phyloP scores from a whole-genome alignment of 2,113 vertebrate genomes.

The Micromys minutus region DNA sequence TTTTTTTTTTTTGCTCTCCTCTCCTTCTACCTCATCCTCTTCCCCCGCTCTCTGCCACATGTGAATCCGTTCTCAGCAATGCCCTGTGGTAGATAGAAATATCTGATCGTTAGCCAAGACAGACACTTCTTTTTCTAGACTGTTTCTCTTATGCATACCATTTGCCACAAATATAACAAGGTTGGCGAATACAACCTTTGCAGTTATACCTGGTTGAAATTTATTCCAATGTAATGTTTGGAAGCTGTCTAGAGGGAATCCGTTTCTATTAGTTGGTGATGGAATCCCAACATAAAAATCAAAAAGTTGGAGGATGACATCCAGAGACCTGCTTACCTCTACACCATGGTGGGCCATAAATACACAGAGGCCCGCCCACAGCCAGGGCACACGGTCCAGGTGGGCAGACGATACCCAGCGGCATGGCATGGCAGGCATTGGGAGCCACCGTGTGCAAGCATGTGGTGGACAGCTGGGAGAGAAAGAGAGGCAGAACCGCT shows the following conservation, averaged over 20 bases:
- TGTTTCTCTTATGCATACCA: not conserved
- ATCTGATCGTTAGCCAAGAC: not conserved
- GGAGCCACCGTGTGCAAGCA: no score
- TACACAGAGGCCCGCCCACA: no score
- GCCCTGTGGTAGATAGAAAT: not conserved
- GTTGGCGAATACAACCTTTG: not conserved
- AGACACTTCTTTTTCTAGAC: not conserved
- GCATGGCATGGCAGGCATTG: no score
- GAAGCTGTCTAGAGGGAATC: not conserved
- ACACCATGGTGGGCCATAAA: no score
- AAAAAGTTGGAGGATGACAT: not conserved
- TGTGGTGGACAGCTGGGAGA: no score
- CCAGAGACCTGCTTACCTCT: not conserved
- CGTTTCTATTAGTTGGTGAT: not conserved
- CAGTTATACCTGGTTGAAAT: not conserved
- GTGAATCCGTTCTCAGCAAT: not conserved
- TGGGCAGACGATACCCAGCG: no score
- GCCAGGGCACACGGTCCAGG: no score
- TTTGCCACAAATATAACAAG: not conserved
- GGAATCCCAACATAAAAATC: constrained; percentile 8
- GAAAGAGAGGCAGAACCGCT: no score
- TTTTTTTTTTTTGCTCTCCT: not conserved
- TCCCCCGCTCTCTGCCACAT: not conserved
- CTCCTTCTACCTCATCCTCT: not conserved
- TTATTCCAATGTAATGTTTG: constrained; percentile 46